Conservation (phyloP, 2,888 invertebrate genomes). For the Carcina quercana region DNA sequence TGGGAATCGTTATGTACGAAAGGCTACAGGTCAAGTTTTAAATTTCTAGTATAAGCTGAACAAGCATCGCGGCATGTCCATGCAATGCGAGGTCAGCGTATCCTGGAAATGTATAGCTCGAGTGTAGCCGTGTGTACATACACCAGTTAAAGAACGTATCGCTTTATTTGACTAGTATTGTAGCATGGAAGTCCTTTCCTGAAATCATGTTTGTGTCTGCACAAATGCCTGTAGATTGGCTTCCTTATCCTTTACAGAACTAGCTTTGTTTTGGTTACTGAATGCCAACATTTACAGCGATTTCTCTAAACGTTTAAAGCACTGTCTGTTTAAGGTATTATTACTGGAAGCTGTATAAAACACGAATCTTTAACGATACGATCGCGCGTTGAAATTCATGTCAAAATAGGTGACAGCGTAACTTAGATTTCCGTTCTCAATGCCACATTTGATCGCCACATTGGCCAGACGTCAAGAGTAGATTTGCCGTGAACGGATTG, state of each 20-base stretch:
- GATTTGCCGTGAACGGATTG: too few species aligned
- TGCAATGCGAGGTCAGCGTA: too few species aligned
- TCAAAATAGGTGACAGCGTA: too few species aligned
- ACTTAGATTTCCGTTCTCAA: too few species aligned
- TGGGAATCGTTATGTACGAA: too few species aligned
- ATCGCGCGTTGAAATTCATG: too few species aligned
- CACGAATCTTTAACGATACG: too few species aligned
- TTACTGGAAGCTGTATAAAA: neutral
- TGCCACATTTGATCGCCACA: too few species aligned
- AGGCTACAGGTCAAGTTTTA: too few species aligned
- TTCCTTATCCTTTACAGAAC: neutral
- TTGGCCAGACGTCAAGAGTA: too few species aligned
- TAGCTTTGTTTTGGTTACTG: neutral
- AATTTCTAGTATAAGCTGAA: too few species aligned
- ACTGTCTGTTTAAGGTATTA: neutral
- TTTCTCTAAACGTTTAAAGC: neutral
- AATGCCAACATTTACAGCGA: neutral
- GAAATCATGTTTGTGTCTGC: neutral
- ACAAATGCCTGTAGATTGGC: neutral
- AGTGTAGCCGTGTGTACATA: constrained; percentile 48
- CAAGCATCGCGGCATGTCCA: too few species aligned
- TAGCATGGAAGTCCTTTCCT: constrained; percentile 44
- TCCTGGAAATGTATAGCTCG: constrained; percentile 34
- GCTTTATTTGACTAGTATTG: constrained; percentile 53
- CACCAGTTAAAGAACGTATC: constrained; percentile 49